These are phyloP conservation scores for Felis chaus DNA, from an alignment of 2,113 vertebrate species.

Conservation along the genomic window DNA sequence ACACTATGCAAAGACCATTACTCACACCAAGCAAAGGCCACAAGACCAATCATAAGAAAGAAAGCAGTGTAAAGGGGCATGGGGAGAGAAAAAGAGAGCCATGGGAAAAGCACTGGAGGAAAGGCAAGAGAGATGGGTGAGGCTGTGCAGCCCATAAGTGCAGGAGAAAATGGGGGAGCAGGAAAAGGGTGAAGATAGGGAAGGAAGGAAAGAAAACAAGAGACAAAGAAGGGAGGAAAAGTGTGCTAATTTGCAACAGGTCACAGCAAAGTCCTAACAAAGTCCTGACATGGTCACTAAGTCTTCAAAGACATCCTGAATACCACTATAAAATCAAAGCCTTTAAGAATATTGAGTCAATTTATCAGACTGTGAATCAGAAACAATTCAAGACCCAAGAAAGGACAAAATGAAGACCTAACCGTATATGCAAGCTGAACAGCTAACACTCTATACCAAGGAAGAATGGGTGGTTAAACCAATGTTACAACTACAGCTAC, in stretches of 20 bases:
- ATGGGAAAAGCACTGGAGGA: background rate
- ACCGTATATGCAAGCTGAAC: background rate
- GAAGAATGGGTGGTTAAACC: background rate
- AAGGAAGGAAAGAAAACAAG: background rate
- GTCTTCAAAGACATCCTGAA: background rate
- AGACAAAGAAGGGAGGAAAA: background rate
- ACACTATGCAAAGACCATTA: background rate
- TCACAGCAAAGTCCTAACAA: background rate
- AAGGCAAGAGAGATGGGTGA: background rate
- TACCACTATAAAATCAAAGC: background rate
- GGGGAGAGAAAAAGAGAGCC: background rate
- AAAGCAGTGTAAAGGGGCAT: fast-evolving
- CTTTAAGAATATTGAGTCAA: background rate
- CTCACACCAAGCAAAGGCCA: background rate
- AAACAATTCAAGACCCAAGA: background rate
- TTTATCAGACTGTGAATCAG: background rate
- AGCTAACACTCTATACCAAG: background rate
- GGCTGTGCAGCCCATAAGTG: too few relatives aligned
- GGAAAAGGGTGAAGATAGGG: background rate
- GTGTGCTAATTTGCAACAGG: background rate
- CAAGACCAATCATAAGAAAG: background rate
- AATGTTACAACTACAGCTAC: background rate
- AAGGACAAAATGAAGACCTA: background rate
- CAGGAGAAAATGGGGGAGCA: background rate
- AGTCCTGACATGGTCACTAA: background rate